Evolutionary conservation across 2,113 vertebrate species (phyloP).

Genomic region (Tragelaphus strepsiceros): DNA sequence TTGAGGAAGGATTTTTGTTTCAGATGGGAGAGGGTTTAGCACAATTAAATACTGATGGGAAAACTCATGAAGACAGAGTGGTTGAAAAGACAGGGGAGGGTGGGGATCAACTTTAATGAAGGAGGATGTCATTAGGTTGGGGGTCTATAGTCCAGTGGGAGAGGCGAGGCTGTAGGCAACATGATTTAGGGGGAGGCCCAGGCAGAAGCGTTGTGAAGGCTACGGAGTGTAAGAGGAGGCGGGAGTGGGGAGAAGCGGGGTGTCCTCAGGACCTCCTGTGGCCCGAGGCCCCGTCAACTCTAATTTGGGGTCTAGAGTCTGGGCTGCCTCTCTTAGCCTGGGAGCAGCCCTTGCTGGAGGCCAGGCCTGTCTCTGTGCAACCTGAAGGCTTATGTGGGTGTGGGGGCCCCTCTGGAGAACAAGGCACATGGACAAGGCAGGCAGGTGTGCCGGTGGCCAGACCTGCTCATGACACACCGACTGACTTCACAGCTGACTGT

Average conservation of each 20-base stretch:
- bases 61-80: neutral
- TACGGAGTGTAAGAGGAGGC: neutral
- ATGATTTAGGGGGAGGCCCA: neutral
- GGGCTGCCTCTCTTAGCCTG: neutral
- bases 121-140: neutral
- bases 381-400: neutral
- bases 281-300: neutral
- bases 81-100: neutral
- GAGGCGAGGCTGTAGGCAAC: neutral
- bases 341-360: neutral
- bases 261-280: neutral
- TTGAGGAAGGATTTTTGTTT: neutral
- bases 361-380: neutral
- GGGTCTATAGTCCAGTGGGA: neutral
- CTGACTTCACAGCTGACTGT: neutral
- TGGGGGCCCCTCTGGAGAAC: neutral
- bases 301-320: neutral
- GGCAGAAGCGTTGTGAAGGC: neutral
- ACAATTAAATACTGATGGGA: neutral
- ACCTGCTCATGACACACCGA: neutral
- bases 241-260: neutral
- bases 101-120: too few relatives aligned
- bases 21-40: neutral
- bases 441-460: neutral
- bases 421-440: neutral